A percentile compares a stretch with the other conserved stretches of the same genome.
These are phyloP conservation scores for Cheirogaleus medius DNA, from an alignment of 2,113 vertebrate genomes.

Conservation along the genomic window DNA sequence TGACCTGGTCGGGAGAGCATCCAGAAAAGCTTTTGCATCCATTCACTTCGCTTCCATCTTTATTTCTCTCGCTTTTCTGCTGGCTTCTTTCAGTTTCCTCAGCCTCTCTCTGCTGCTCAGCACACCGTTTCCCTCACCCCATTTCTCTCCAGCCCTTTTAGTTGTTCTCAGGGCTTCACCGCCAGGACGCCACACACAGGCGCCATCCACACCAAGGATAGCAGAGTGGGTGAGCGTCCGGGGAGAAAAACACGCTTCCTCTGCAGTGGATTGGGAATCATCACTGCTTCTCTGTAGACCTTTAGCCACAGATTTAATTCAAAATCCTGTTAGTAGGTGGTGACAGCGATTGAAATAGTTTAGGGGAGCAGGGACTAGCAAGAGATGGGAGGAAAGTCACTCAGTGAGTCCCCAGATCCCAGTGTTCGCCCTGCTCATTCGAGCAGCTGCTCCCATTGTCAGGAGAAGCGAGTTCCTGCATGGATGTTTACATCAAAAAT, in stretches of 20 bases:
- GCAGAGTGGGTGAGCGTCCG: rapidly evolving
- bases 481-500: not conserved
- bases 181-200: not conserved
- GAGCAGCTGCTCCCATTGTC: not conserved
- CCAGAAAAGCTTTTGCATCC: not conserved
- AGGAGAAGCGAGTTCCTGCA: not conserved
- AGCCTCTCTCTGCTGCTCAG: not conserved
- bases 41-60: not conserved
- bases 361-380: not conserved
- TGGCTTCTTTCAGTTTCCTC: not conserved
- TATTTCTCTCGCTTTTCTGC: not conserved
- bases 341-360: not conserved
- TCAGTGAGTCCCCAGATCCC: not conserved
- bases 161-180: not conserved
- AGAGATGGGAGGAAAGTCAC: not conserved
- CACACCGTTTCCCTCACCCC: not conserved
- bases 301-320: not conserved
- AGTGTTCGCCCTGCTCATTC: not conserved
- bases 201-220: too few relatives aligned
- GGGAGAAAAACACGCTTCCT: not conserved
- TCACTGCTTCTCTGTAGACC: not conserved
- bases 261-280: not conserved
- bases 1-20: not conserved
- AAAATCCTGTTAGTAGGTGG: not conserved
- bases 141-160: not conserved